phyloP scores from a whole-genome alignment of 2,113 vertebrate genomes.

The Rhinolophus ferrumequinum region DNA sequence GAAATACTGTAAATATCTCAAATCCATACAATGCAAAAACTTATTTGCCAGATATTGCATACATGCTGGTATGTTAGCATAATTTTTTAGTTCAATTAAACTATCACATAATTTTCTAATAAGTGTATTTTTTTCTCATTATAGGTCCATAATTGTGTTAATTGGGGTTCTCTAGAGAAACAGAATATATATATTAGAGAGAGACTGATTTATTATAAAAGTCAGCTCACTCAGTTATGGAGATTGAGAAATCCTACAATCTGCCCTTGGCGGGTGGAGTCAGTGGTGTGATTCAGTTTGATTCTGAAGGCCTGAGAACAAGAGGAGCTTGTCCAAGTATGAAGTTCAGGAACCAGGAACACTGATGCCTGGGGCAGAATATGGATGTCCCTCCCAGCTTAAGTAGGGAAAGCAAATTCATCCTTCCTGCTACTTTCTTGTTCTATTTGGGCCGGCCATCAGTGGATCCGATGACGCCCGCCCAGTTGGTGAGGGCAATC shows the following conservation, averaged over 20 bases:
- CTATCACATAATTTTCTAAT: neutral
- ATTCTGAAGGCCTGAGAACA: neutral
- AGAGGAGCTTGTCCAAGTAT: neutral
- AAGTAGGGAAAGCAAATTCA: neutral
- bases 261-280: neutral
- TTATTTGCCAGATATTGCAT: neutral
- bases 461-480: neutral
- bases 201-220: neutral
- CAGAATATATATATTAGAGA: neutral
- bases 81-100: neutral
- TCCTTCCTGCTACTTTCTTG: neutral
- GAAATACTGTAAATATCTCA: neutral
- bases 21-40: neutral
- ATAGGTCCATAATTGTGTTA: neutral
- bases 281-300: neutral
- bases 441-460: neutral
- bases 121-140: neutral
- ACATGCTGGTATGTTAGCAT: neutral
- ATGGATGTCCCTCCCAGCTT: neutral
- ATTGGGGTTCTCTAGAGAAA: neutral
- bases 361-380: neutral
- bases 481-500: neutral
- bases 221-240: neutral
- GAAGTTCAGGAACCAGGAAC: neutral
- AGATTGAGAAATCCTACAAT: neutral